Percentiles rank a stretch among this genome's conserved stretches.
Evolutionary conservation across 2,888 invertebrate species (phyloP).

Genomic region (Drosophila tanythrix): DNA sequence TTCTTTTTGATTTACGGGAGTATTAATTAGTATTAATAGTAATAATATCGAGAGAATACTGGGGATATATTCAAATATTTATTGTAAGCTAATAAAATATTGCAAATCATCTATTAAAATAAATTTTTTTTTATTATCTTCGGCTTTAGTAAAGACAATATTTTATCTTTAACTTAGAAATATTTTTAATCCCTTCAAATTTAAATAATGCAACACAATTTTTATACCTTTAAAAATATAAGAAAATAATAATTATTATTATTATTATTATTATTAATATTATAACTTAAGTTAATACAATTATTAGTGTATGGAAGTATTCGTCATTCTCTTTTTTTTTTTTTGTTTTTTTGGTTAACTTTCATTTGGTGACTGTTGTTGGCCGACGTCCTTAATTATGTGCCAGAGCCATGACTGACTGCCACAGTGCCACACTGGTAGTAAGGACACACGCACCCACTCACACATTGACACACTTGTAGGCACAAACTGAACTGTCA

Average conservation of each 20-base stretch:
- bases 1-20: not conserved
- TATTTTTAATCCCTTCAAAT: not conserved
- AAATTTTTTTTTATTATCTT: not conserved
- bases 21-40: not conserved
- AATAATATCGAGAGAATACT: no score
- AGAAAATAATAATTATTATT: no score
- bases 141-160: not conserved
- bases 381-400: constrained; percentile 76
- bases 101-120: not conserved
- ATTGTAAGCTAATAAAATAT: not conserved
- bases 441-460: constrained; percentile 45
- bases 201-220: no score
- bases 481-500: constrained; percentile 57
- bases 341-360: constrained; percentile 16
- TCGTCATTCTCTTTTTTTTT: not conserved
- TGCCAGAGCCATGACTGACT: constrained; percentile 78
- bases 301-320: constrained; percentile 28
- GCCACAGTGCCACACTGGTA: constrained; percentile 70
- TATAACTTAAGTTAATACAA: not conserved
- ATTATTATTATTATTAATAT: not conserved
- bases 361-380: constrained; percentile 57
- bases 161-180: not conserved
- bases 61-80: not conserved
- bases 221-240: no score
- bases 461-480: constrained; percentile 42